Evolutionary conservation across 1,140 invertebrate species (phyloP).

Genomic region (Panagrolaimus sp.): DNA sequence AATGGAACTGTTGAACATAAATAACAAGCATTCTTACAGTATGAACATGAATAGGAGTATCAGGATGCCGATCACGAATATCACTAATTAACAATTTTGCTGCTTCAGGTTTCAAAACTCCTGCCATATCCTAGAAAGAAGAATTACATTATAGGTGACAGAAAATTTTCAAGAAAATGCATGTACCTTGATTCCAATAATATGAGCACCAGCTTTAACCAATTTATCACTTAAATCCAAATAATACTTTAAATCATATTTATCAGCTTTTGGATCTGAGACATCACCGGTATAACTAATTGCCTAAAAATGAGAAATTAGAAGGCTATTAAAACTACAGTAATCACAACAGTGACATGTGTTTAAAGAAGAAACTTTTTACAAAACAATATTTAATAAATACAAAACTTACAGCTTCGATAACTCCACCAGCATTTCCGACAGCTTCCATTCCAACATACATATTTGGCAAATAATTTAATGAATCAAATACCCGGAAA

Average conservation of each 20-base stretch:
- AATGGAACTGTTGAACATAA: no score
- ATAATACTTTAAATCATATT: constrained; percentile 95
- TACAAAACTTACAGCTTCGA: constrained; percentile 20
- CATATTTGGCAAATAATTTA: constrained; percentile 96
- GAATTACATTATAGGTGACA: constrained; percentile 15
- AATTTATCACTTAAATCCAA: constrained; percentile 82
- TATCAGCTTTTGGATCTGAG: constrained; percentile 78
- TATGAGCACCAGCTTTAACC: constrained; percentile 90
- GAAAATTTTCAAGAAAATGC: constrained; percentile 22
- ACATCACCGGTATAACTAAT: constrained; percentile 99
- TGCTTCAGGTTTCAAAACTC: constrained; percentile 85
- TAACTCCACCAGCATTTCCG: constrained; percentile 74
- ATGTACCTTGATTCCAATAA: constrained; percentile 89
- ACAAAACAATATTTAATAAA: no score
- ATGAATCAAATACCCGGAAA: constrained; percentile 94
- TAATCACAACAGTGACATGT: no score
- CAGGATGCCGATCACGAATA: constrained; percentile 83
- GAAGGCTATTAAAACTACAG: no score
- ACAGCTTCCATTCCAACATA: constrained; percentile 96
- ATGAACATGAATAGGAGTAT: constrained; percentile 93
- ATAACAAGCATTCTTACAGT: no score
- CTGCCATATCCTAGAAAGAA: constrained; percentile 82
- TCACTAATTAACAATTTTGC: constrained; percentile 79
- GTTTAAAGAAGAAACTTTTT: no score
- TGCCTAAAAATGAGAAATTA: constrained; percentile 62